Conservation (phyloP, 2,113 vertebrate species). For the Muntiacus reevesi region DNA sequence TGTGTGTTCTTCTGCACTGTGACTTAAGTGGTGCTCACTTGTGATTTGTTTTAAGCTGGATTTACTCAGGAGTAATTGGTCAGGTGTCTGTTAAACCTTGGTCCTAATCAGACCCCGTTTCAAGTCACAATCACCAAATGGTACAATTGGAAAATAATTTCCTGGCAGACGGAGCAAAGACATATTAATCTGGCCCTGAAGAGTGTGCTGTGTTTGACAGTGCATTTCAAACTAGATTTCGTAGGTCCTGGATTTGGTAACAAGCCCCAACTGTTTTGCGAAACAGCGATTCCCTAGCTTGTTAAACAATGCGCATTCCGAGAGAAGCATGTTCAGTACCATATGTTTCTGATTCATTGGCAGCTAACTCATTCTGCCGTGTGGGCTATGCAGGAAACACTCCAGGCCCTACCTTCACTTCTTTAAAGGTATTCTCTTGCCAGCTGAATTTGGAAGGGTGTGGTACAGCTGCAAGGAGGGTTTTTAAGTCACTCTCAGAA, state of each 20-base stretch:
- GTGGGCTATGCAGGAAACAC: neutral
- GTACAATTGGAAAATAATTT: conserved; percentile 46
- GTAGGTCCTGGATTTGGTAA: conserved; percentile 46
- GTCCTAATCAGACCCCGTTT: neutral
- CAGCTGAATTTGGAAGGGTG: conserved; percentile 5
- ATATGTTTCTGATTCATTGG: conserved; percentile 47
- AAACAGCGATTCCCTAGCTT: conserved; percentile 35
- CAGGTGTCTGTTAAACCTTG: conserved; percentile 22
- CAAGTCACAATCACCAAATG: conserved; percentile 22
- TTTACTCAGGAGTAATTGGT: conserved; percentile 41
- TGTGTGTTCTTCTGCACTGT: conserved; percentile 48
- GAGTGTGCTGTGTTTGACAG: conserved; percentile 33
- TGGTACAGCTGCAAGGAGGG: neutral
- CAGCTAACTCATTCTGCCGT: conserved; percentile 23
- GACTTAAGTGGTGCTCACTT: conserved; percentile 49
- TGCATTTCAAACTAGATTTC: conserved; percentile 42
- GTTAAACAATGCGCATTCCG: neutral
- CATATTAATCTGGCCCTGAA: neutral
- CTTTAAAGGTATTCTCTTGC: conserved; percentile 13
- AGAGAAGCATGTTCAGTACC: neutral
- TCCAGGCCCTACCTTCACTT: neutral
- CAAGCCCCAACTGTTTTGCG: conserved; percentile 51
- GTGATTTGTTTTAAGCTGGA: conserved; percentile 45
- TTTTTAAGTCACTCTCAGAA: neutral
- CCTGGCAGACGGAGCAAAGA: neutral